phyloP scores from a whole-genome alignment of 2,113 vertebrate genomes.

The Eurypyga helias region DNA sequence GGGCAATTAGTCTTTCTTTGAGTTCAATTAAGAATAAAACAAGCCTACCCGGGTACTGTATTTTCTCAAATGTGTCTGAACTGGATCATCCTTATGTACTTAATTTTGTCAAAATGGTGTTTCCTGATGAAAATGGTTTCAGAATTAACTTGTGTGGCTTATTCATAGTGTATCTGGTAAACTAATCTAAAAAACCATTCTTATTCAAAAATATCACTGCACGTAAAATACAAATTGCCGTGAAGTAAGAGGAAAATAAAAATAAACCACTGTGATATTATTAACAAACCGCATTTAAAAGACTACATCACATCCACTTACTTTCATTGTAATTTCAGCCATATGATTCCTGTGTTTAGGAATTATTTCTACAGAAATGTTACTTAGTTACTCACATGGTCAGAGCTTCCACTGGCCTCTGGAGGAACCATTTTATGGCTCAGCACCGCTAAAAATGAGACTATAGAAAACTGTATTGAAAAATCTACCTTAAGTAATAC shows the following conservation, averaged over 20 bases:
- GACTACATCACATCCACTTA: not conserved
- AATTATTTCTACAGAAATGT: not conserved
- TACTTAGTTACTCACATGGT: not conserved
- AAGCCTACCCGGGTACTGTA: fast-evolving
- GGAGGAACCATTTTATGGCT: not conserved
- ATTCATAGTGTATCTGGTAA: not conserved
- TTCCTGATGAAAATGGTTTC: not conserved
- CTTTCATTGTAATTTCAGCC: not conserved
- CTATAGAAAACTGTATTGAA: not conserved
- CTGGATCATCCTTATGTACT: not conserved
- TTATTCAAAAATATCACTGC: not conserved
- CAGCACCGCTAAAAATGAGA: not conserved
- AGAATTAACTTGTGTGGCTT: not conserved
- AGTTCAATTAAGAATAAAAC: not conserved
- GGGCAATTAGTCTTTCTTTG: not conserved
- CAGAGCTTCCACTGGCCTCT: not conserved
- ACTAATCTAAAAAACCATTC: not conserved
- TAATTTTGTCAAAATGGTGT: not conserved
- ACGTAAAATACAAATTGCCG: not conserved
- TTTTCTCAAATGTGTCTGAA: not conserved
- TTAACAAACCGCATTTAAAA: not conserved
- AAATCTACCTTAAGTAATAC: not conserved
- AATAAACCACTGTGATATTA: not conserved
- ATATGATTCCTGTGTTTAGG: not conserved
- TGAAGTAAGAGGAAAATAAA: not conserved